A percentile compares a stretch with the other conserved stretches of the same genome.
Conservation (phyloP, 2,113 vertebrate genomes). For the Athene noctua region DNA sequence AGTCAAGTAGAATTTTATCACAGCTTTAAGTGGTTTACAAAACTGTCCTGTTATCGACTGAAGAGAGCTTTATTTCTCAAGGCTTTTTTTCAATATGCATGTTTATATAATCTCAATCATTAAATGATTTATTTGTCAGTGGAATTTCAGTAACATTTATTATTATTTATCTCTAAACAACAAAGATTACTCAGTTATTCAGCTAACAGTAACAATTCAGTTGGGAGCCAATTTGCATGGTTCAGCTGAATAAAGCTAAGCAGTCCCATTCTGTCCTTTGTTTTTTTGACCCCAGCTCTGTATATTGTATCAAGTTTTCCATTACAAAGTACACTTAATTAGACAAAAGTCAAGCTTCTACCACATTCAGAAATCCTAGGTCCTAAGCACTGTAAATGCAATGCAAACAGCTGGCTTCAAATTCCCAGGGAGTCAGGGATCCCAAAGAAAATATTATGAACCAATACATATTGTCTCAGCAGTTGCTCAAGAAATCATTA, state of each 20-base stretch:
- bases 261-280: constrained; percentile 11
- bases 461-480: neutral
- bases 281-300: constrained; percentile 40
- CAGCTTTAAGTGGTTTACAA: constrained; percentile 90
- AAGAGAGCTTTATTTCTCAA: constrained; percentile 68
- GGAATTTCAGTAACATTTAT: constrained; percentile 58
- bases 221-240: constrained; percentile 16
- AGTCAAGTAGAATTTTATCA: constrained; percentile 90
- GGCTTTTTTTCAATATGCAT: constrained; percentile 6
- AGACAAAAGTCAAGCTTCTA: constrained; percentile 59
- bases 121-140: constrained; percentile 69
- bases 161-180: constrained; percentile 71
- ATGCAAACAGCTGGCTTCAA: constrained; percentile 7
- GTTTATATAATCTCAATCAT: constrained; percentile 72
- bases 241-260: constrained; percentile 32
- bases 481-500: constrained; percentile 22
- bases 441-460: constrained; percentile 38
- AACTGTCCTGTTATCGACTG: constrained; percentile 86
- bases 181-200: constrained; percentile 62
- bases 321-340: constrained; percentile 63
- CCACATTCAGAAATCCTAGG: constrained; percentile 19
- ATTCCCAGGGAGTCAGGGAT: neutral
- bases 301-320: constrained; percentile 54
- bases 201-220: constrained; percentile 45
- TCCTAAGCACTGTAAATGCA: neutral